A percentile compares a stretch with the other conserved stretches of the same genome.
phyloP scores from a whole-genome alignment of 2,888 invertebrate genomes.

The Rhynchonema sp. region DNA sequence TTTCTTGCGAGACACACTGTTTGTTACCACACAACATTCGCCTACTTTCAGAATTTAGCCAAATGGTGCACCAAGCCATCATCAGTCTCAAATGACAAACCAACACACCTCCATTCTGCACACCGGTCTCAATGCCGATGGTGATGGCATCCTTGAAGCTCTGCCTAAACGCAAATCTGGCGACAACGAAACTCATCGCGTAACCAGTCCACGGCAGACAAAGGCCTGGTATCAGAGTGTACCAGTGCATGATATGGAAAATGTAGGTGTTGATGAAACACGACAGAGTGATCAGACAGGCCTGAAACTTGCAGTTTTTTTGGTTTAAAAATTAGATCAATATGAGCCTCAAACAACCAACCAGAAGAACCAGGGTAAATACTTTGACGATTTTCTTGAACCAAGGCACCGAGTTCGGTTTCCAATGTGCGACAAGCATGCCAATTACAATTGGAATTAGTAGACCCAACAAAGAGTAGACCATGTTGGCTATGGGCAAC shows the following conservation, averaged over 20 bases:
- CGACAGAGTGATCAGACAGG: too few species aligned
- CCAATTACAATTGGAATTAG: neutral
- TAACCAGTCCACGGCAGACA: conserved; percentile 12
- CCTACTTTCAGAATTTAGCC: too few species aligned
- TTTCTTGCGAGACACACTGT: too few species aligned
- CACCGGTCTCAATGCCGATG: conserved; percentile 15
- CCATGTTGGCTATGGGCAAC: conserved; percentile 49
- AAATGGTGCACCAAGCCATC: too few species aligned
- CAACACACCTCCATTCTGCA: conserved; percentile 12
- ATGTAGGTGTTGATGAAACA: conserved; percentile 8
- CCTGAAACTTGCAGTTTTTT: too few species aligned
- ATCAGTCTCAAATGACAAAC: too few species aligned
- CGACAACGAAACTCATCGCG: conserved; percentile 8
- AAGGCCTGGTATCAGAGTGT: conserved; percentile 9
- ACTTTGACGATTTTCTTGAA: neutral
- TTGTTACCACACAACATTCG: too few species aligned
- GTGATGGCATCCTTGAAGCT: conserved; percentile 10
- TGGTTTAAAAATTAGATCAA: too few species aligned
- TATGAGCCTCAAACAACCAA: neutral
- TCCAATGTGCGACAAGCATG: neutral
- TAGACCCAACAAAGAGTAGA: conserved; percentile 35
- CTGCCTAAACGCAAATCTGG: conserved; percentile 3
- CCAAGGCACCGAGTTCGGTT: neutral
- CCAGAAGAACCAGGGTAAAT: neutral
- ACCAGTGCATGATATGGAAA: conserved; percentile 9